Evolutionary conservation across 2,888 invertebrate genomes (phyloP).

Genomic region (Tinea semifulvella): DNA sequence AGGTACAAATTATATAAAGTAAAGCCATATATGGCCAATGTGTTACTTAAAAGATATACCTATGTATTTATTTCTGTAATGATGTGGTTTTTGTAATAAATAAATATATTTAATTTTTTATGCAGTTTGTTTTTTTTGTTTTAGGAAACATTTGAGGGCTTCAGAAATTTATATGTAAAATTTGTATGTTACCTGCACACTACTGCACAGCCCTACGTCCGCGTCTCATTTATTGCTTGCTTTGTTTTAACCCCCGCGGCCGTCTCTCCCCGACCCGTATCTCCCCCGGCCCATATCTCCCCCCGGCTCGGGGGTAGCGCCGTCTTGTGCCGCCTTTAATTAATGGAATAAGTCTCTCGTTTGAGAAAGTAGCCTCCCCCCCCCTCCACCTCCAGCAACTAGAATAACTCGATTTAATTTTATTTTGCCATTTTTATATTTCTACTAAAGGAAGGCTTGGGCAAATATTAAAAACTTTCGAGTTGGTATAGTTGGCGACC

Average conservation of each 20-base stretch:
- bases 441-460: no score
- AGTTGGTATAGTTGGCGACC: no score
- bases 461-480: no score
- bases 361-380: constrained; percentile 1
- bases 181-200: background rate
- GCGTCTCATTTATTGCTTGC: constrained; percentile 38
- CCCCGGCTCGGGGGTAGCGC: background rate
- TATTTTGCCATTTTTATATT: constrained; percentile 2
- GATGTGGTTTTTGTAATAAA: no score
- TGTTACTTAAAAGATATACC: no score
- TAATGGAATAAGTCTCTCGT: constrained; percentile 55
- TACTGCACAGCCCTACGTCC: constrained; percentile 29
- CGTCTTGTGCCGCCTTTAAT: constrained; percentile 37
- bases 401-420: background rate
- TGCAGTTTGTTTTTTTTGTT: no score
- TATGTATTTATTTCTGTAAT: no score
- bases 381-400: background rate
- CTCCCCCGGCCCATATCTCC: background rate
- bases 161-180: no score
- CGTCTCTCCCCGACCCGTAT: background rate
- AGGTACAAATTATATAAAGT: no score
- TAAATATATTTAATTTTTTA: no score
- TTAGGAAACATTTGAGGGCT: no score
- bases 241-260: constrained; percentile 36
- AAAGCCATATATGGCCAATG: no score